phyloP scores from a whole-genome alignment of 92 coral and sea anemone genomes.

The Heteractis magnifica region DNA sequence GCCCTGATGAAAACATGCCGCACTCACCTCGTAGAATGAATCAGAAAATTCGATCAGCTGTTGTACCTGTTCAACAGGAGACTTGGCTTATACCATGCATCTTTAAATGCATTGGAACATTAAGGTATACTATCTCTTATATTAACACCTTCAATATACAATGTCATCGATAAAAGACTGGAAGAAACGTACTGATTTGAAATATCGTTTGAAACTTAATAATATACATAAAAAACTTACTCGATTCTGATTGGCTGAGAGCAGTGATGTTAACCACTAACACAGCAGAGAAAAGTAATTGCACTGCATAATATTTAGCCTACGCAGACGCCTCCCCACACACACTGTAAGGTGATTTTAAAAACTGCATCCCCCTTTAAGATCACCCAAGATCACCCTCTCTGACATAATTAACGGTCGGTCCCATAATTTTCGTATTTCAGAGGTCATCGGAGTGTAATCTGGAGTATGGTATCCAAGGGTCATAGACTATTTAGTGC shows the following conservation, averaged over 20 bases:
- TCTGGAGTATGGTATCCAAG: constrained; percentile 88
- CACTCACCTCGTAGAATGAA: constrained; percentile 69
- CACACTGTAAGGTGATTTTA: too few species aligned
- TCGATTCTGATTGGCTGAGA: too few species aligned
- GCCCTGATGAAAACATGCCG: constrained; percentile 70
- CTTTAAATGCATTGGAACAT: constrained; percentile 93
- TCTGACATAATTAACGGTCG: too few species aligned
- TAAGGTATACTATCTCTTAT: constrained; percentile 57
- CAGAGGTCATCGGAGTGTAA: constrained; percentile 87
- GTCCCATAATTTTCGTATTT: background rate
- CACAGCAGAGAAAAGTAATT: too few species aligned
- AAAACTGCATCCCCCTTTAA: too few species aligned
- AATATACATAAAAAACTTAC: too few species aligned
- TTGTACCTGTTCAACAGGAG: constrained; percentile 81
- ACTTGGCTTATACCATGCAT: constrained; percentile 93
- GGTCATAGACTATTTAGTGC: constrained; percentile 93
- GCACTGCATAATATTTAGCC: too few species aligned
- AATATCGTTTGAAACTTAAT: too few species aligned
- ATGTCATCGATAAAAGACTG: background rate
- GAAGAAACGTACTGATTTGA: background rate
- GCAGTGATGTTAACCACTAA: too few species aligned
- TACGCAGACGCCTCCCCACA: too few species aligned
- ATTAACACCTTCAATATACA: background rate
- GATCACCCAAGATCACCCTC: too few species aligned
- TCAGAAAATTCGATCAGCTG: constrained; percentile 60